Evolutionary conservation across 2,888 invertebrate species (phyloP), one percentile per base, ranked within the genome.

Genomic region (Dasysyrphus tricinctus): DNA sequence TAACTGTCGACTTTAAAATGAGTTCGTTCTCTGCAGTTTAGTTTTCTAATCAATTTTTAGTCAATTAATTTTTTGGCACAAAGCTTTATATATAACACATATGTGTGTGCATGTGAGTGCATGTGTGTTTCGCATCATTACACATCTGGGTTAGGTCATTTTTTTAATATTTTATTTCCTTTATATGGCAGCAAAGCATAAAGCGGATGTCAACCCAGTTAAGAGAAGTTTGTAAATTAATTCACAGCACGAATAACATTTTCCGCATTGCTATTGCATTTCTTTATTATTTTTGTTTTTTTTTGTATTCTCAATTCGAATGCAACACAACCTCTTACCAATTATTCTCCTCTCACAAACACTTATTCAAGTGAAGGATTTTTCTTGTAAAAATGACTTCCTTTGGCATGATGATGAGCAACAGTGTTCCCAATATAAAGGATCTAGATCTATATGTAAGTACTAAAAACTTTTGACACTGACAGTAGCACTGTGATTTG

Each of bases 231-330:
- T 47, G 24, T 16, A 59, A 69, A 85, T 77, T 73, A 77, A 86
- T 81, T 86, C 81, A 14, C 74, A 75, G 70, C 85, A 86, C 81
- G 85, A 78, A 81, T 37, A 57, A 59, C 70, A 59, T 74, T 63
- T 85, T 74, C 61, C 78, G 70, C 54, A 69, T 81, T 85, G 69
- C 63, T 56, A 74, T 81, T 85, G 77, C 54, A 61, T 63, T 78
- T 63, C 54, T 56, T 73, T 59, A 39, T 73, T 80, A 77, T 44
- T 49, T 65, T 32, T 65, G 49, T 32, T 14, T 67, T 72, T 54
- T 72, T 61, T 47, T 72, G 61, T 80, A 44, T 37, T 49, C 67
- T 29, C 76, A 49, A 77, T 85, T 80, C 84, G 73, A 85, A 77
- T 85, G 84, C 80, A 80, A 69, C 73, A 73, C 73, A 63, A 42